A percentile compares a stretch with the other conserved stretches of the same genome.
Evolutionary conservation across 2,797 vertebrate species (phyloP).

Genomic region (Enteromius unitaeniatus): DNA sequence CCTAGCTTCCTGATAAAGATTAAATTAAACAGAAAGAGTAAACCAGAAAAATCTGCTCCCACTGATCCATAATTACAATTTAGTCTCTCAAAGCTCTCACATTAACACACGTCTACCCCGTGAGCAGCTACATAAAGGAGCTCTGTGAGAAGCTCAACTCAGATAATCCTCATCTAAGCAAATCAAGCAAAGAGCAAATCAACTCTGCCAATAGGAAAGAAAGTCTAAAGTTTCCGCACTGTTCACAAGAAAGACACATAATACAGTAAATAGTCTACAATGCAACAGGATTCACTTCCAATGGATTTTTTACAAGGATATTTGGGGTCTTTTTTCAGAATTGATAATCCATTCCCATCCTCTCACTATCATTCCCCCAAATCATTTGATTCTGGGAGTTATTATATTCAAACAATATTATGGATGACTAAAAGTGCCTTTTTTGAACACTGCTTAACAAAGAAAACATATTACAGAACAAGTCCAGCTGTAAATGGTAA

Average conservation of each 20-base stretch:
- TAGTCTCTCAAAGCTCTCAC: conserved; percentile 21
- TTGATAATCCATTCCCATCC: neutral
- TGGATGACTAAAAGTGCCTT: neutral
- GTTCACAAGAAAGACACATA: neutral
- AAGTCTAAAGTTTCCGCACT: conserved; percentile 13
- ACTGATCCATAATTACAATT: conserved; percentile 32
- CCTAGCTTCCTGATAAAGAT: conserved; percentile 9
- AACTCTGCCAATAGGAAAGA: conserved; percentile 13
- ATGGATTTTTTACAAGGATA: neutral
- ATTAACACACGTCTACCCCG: conserved; percentile 39
- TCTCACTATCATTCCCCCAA: neutral
- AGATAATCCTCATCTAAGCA: conserved; percentile 42
- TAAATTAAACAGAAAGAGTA: neutral
- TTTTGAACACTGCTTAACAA: neutral
- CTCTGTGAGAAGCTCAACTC: conserved; percentile 45
- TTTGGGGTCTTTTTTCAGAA: neutral
- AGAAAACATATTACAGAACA: neutral
- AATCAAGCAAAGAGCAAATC: conserved; percentile 35
- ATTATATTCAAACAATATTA: neutral
- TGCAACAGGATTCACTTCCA: neutral
- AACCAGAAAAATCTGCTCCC: conserved; percentile 19
- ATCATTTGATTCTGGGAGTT: neutral
- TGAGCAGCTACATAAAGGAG: conserved; percentile 34
- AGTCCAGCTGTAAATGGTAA: neutral
- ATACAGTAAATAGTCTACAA: neutral